Evolutionary conservation across 2,888 invertebrate species (phyloP).

Genomic region (Himalopsyche kuldschensis): DNA sequence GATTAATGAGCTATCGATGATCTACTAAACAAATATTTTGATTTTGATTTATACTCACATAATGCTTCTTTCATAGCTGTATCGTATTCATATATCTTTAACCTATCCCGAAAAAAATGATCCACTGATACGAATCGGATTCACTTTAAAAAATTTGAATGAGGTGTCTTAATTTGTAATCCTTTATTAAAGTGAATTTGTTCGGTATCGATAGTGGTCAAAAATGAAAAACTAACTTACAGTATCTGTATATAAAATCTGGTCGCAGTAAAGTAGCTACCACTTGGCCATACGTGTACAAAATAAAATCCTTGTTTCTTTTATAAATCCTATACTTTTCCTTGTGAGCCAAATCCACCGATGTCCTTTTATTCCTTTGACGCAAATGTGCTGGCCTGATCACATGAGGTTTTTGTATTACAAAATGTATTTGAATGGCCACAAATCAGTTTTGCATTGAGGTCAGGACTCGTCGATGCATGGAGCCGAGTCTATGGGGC

Average conservation of each 20-base stretch:
- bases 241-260: background rate
- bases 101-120: too few relatives aligned
- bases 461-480: conserved; percentile 15
- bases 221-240: too few relatives aligned
- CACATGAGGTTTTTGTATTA: conserved; percentile 16
- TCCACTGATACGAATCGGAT: too few relatives aligned
- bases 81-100: too few relatives aligned
- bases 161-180: too few relatives aligned
- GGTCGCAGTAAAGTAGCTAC: background rate
- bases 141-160: too few relatives aligned
- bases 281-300: conserved; percentile 33
- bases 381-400: conserved; percentile 9
- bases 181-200: too few relatives aligned
- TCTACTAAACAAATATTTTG: too few relatives aligned
- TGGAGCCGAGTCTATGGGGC: conserved; percentile 4
- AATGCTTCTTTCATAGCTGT: too few relatives aligned
- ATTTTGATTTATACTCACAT: too few relatives aligned
- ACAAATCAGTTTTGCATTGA: conserved; percentile 30
- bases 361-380: conserved; percentile 15
- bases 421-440: conserved; percentile 21
- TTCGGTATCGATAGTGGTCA: background rate
- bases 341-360: background rate
- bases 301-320: conserved; percentile 38
- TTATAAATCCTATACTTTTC: conserved; percentile 11
- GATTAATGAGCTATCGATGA: too few relatives aligned